These are phyloP conservation scores for Pseudochirops cupreus DNA, from an alignment of 2,797 vertebrate species.

Conservation along the genomic window DNA sequence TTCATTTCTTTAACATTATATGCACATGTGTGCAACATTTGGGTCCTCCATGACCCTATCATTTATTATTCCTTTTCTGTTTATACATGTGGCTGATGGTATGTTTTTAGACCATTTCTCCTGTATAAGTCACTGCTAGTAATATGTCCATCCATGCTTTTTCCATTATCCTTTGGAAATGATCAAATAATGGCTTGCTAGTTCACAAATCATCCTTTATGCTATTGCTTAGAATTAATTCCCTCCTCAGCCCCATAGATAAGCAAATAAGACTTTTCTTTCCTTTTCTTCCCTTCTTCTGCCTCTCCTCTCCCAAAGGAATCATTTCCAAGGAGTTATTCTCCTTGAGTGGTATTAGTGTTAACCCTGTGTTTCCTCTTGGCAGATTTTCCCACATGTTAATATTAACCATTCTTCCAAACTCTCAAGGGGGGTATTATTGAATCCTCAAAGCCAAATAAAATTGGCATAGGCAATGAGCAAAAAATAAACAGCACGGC, in stretches of 20 bases:
- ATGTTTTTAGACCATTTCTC: background rate
- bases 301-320: background rate
- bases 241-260: background rate
- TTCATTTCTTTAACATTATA: background rate
- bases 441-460: background rate
- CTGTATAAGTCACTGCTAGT: background rate
- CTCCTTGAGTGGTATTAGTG: background rate
- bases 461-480: background rate
- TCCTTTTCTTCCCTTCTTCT: background rate
- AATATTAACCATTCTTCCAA: background rate
- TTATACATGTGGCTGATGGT: background rate
- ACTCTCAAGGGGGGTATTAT: background rate
- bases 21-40: background rate
- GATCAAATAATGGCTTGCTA: background rate
- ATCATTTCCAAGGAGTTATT: background rate
- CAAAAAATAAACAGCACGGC: background rate
- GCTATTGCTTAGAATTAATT: background rate
- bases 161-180: background rate
- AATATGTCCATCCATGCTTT: background rate
- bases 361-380: background rate
- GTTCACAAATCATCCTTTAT: background rate
- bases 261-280: background rate
- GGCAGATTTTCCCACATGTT: background rate
- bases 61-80: background rate
- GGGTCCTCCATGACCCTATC: background rate